Percentiles rank a stretch among this genome's conserved stretches.
phyloP scores from a whole-genome alignment of 2,888 invertebrate species.

The Dorcus parallelipipedus region DNA sequence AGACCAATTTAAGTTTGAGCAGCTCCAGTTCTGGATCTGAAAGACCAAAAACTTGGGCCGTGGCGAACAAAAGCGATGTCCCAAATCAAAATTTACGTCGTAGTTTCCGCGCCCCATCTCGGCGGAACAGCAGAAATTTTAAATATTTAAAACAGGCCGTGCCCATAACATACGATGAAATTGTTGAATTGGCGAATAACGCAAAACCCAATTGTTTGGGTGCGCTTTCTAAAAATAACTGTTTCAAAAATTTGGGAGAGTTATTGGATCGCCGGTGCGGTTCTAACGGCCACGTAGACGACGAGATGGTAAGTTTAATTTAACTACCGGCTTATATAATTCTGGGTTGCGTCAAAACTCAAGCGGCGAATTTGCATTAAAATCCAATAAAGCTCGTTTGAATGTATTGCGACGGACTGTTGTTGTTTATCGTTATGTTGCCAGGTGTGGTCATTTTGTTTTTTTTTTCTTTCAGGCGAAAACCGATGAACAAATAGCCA shows the following conservation, averaged over 20 bases:
- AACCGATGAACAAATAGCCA: slow-evolving; percentile 63
- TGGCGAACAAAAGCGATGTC: not conserved
- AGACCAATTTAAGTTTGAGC: too few relatives aligned
- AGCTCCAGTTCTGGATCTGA: too few relatives aligned
- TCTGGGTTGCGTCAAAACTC: too few relatives aligned
- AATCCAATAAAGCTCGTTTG: too few relatives aligned
- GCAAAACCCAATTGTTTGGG: slow-evolving; percentile 27
- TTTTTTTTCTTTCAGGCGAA: slow-evolving; percentile 54
- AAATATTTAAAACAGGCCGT: slow-evolving; percentile 13
- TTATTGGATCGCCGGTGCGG: slow-evolving; percentile 3
- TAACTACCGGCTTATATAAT: not conserved
- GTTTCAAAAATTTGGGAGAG: slow-evolving; percentile 34
- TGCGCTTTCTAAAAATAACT: slow-evolving; percentile 22
- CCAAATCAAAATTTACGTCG: not conserved
- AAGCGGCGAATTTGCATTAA: not conserved
- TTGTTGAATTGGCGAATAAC: slow-evolving; percentile 30
- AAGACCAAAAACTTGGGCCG: not conserved
- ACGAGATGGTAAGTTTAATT: slow-evolving; percentile 6
- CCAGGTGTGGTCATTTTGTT: not conserved
- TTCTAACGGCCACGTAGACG: slow-evolving; percentile 2
- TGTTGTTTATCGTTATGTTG: too few relatives aligned
- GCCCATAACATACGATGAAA: slow-evolving; percentile 30
- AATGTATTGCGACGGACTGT: too few relatives aligned
- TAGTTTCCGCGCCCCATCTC: not conserved
- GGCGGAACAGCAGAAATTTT: not conserved